phyloP scores from a whole-genome alignment of 2,797 vertebrate species.

The Alosa sapidissima region DNA sequence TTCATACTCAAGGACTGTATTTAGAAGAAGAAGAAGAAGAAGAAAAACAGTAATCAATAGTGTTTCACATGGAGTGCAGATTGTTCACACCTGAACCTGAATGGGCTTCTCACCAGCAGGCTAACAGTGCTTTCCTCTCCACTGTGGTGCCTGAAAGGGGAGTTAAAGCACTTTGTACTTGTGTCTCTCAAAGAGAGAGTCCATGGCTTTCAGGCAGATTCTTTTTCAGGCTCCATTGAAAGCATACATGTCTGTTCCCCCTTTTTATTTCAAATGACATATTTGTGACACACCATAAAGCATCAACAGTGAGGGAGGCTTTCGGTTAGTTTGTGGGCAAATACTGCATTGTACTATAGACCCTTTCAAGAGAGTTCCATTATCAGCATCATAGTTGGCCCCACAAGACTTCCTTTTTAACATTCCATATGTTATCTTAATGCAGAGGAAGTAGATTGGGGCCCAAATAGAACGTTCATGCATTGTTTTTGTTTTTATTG shows the following conservation, averaged over 20 bases:
- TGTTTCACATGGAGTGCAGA: constrained; percentile 34
- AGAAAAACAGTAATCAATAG: neutral
- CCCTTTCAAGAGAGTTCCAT: no score
- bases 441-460: no score
- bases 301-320: neutral
- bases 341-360: neutral
- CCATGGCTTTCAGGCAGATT: neutral
- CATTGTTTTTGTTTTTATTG: no score
- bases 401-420: no score
- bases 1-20: neutral
- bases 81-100: constrained; percentile 38
- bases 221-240: neutral
- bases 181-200: neutral
- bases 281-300: neutral
- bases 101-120: constrained; percentile 27
- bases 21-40: constrained; percentile 18
- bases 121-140: neutral
- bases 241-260: neutral
- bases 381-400: no score
- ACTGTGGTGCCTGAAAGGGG: neutral
- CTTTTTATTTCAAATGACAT: neutral
- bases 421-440: no score
- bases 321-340: neutral
- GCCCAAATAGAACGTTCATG: no score
- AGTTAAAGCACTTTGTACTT: constrained; percentile 9